These are phyloP conservation scores for Atethmia centrago DNA, from an alignment of 2,888 invertebrate species.

Conservation along the genomic window DNA sequence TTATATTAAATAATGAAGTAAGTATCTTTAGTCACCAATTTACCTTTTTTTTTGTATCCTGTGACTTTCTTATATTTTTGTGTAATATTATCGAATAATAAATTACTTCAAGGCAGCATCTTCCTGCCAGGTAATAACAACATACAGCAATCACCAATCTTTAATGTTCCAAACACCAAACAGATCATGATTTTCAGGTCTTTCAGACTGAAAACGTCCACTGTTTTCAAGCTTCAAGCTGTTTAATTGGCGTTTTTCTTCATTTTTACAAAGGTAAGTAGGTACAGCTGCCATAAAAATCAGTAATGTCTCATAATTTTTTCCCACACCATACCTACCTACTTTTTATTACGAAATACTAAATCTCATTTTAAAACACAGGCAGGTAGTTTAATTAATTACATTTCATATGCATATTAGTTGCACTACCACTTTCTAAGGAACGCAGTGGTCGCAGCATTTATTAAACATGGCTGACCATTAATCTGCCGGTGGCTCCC, in stretches of 20 bases:
- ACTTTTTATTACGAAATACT: background rate
- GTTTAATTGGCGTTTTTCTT: background rate
- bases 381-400: conserved; percentile 42
- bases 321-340: background rate
- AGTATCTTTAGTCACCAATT: background rate
- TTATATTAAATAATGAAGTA: background rate
- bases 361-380: conserved; percentile 9
- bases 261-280: background rate
- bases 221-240: background rate
- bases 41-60: background rate
- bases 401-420: conserved; percentile 44
- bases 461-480: conserved; percentile 70
- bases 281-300: too few species aligned
- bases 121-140: background rate
- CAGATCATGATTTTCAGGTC: background rate
- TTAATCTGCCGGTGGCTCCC: conserved; percentile 71
- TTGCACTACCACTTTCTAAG: conserved; percentile 52
- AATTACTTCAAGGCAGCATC: background rate
- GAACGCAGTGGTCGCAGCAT: conserved; percentile 68
- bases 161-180: too few species aligned
- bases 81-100: background rate
- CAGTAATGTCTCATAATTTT: background rate
- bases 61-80: background rate
- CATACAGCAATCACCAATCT: background rate
- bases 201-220: background rate